A percentile compares a stretch with the other conserved stretches of the same genome.
Evolutionary conservation across 2,888 invertebrate species (phyloP).

Genomic region (Eretmocerus hayati): DNA sequence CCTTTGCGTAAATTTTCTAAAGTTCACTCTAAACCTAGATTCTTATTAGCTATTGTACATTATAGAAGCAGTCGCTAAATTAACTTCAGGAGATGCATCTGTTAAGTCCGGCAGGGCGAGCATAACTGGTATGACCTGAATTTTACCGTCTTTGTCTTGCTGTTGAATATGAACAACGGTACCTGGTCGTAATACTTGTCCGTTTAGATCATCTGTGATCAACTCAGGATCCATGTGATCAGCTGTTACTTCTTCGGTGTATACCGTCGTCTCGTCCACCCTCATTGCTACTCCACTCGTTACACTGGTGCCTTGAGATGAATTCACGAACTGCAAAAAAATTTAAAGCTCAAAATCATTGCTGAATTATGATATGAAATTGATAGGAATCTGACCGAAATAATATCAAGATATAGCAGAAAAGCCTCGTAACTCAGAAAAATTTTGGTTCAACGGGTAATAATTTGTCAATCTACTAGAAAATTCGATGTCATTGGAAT

Average conservation of each 20-base stretch:
- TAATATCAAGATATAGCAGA: not conserved
- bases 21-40: not conserved
- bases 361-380: too few species aligned
- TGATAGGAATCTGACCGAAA: not conserved
- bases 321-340: not conserved
- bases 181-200: conserved; percentile 36
- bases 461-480: too few species aligned
- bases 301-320: conserved; percentile 16
- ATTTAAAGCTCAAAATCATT: too few species aligned
- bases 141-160: conserved; percentile 40
- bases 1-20: too few species aligned
- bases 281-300: conserved; percentile 40
- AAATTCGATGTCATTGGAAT: too few species aligned
- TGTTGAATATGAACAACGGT: conserved; percentile 40
- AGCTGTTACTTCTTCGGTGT: conserved; percentile 43
- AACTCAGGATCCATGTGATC: conserved; percentile 40
- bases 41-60: conserved; percentile 40
- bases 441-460: too few species aligned
- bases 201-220: conserved; percentile 37
- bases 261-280: conserved; percentile 41
- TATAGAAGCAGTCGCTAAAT: conserved; percentile 41
- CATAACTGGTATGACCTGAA: conserved; percentile 44
- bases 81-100: conserved; percentile 38
- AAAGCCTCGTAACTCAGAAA: not conserved
- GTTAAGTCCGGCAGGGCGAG: conserved; percentile 40